Evolutionary conservation across 1,140 invertebrate genomes (phyloP).

Genomic region (Platorchestia sp.): DNA sequence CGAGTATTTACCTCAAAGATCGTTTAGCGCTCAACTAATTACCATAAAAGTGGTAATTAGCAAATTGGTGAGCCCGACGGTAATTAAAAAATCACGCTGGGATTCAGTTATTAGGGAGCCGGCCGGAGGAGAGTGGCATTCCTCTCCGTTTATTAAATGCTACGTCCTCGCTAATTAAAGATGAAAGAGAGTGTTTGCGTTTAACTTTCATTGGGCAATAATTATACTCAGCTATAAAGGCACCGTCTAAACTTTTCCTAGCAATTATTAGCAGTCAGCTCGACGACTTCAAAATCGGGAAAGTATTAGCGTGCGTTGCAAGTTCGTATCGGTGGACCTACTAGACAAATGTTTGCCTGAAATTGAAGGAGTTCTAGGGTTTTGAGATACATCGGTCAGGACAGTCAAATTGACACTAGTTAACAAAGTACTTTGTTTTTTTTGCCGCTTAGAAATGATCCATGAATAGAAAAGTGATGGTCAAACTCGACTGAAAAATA

Average conservation of each 20-base stretch:
- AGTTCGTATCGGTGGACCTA: background rate
- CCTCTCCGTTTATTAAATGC: constrained; percentile 37
- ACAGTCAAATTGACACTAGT: no score
- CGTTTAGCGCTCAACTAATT: background rate
- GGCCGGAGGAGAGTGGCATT: background rate
- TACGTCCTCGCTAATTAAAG: constrained; percentile 36
- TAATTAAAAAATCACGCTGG: constrained; percentile 39
- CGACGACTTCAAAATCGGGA: background rate
- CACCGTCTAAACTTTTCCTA: constrained; percentile 9
- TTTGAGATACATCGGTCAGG: background rate
- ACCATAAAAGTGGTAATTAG: background rate
- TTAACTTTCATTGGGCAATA: constrained; percentile 50
- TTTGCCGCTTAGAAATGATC: no score
- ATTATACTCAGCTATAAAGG: constrained; percentile 12
- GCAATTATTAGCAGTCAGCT: constrained; percentile 3
- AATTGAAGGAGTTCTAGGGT: background rate
- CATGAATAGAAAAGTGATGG: no score
- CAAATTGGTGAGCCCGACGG: background rate
- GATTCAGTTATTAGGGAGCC: constrained; percentile 13
- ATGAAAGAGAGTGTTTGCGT: constrained; percentile 54
- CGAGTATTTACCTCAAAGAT: background rate
- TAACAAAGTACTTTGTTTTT: no score
- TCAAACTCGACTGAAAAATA: no score
- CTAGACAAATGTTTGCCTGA: background rate
- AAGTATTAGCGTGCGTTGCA: background rate